Evolutionary conservation across 1,140 invertebrate genomes (phyloP).

Genomic region (Ceratina japonica): DNA sequence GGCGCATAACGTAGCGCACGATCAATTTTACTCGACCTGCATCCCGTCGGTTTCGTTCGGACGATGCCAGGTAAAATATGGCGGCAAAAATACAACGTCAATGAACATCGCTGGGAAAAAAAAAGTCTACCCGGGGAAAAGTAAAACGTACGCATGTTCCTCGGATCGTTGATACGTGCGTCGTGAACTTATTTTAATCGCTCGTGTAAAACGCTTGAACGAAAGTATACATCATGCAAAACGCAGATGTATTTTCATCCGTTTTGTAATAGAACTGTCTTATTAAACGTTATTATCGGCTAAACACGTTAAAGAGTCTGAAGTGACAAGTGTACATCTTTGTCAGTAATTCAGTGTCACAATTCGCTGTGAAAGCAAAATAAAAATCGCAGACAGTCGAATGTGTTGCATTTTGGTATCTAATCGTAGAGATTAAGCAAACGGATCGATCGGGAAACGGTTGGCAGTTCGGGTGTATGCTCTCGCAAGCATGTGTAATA

Average conservation of each 20-base stretch:
- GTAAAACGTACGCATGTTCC: too few relatives aligned
- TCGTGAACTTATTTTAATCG: too few relatives aligned
- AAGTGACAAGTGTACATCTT: too few relatives aligned
- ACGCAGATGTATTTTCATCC: too few relatives aligned
- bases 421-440: not conserved
- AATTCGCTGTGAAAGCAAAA: not conserved
- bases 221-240: too few relatives aligned
- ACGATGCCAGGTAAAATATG: not conserved
- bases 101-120: not conserved
- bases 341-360: too few relatives aligned
- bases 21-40: slow-evolving; percentile 17
- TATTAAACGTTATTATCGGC: too few relatives aligned
- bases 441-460: slow-evolving; percentile 6
- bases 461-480: slow-evolving; percentile 14
- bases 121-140: not conserved
- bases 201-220: too few relatives aligned
- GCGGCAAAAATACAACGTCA: not conserved
- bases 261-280: too few relatives aligned
- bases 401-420: not conserved
- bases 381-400: not conserved
- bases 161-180: too few relatives aligned
- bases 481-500: slow-evolving; percentile 65
- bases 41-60: slow-evolving; percentile 1
- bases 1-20: slow-evolving; percentile 5
- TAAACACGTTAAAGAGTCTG: too few relatives aligned